Evolutionary conservation across 2,888 invertebrate genomes (phyloP), one percentile per base, ranked within the genome.

Genomic region (Epsilonema sp.): DNA sequence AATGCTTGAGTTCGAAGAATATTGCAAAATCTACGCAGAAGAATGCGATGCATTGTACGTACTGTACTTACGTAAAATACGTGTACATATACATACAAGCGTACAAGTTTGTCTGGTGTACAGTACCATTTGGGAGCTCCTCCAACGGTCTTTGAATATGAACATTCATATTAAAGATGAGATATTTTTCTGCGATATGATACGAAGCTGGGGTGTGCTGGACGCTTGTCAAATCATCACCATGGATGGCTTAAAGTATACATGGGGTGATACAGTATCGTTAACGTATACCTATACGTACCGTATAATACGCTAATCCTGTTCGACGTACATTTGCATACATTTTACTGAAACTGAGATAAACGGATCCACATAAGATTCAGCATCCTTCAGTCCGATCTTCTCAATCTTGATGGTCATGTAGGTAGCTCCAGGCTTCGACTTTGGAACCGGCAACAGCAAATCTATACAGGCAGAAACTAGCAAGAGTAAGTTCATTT

Each of bases 1-100:
- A 65, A 51, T 65, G 65, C 45, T 62, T 62, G 50, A 65, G 60
- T 52, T 65, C 65, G 58, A 65, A 64, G 56, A 64, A 64, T 26
- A 65, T 54, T 31, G 61, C 63, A 58, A 59, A 63, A 39, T 60
- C 65, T 64, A 52, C 1, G 56, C 56, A 19, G 26, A 11, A 3
- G 26, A 22, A 5, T n/a, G 3, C 11, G 31, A 11, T 31, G 8
- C 31, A 11, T 31, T 11, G 16, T 8, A 31, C 31, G 16, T 16
- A 31, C 31, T 11, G 8, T 11, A 8, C 8, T 16, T 31, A 31
- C 31, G 8, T 31, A 16, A 31, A 11, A 8, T 31, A n/a, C n/a
- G n/a, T n/a, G 26, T 42, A 38, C 11, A 39, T 16, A 44, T 21
- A 44, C n/a, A n/a, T n/a, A n/a, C n/a, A n/a, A n/a, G n/a, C n/a